phyloP scores from a whole-genome alignment of 2,113 vertebrate genomes.

The Lepus europaeus region DNA sequence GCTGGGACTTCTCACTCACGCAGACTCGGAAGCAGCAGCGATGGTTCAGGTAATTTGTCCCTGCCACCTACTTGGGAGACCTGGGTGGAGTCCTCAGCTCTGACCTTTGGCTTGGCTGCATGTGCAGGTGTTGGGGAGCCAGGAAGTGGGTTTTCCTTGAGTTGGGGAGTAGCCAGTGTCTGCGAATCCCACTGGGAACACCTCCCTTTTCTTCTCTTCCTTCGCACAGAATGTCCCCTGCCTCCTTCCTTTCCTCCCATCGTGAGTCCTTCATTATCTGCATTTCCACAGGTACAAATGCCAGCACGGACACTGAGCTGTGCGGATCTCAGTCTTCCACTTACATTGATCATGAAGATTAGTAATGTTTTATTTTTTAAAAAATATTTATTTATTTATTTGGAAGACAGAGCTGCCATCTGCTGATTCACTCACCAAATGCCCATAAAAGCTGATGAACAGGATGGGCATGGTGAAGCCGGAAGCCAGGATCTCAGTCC shows the following conservation, averaged over 20 bases:
- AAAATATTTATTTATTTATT: neutral
- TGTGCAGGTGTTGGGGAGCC: neutral
- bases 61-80: too few species aligned
- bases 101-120: too few species aligned
- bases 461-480: too few species aligned
- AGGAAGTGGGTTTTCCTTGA: neutral
- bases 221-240: fast-evolving
- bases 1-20: too few species aligned
- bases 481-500: too few species aligned
- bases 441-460: too few species aligned
- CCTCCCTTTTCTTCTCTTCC: neutral
- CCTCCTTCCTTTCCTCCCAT: neutral
- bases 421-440: too few species aligned
- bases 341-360: neutral
- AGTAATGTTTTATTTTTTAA: neutral
- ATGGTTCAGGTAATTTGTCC: too few species aligned
- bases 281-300: fast-evolving
- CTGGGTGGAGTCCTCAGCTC: too few species aligned
- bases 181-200: fast-evolving
- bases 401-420: too few species aligned
- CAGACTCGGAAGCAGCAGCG: too few species aligned
- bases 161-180: neutral
- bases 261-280: neutral
- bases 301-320: fast-evolving
- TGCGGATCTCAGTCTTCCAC: neutral